These are phyloP conservation scores for Melozone crissalis DNA, from an alignment of 2,113 vertebrate species.

Conservation along the genomic window DNA sequence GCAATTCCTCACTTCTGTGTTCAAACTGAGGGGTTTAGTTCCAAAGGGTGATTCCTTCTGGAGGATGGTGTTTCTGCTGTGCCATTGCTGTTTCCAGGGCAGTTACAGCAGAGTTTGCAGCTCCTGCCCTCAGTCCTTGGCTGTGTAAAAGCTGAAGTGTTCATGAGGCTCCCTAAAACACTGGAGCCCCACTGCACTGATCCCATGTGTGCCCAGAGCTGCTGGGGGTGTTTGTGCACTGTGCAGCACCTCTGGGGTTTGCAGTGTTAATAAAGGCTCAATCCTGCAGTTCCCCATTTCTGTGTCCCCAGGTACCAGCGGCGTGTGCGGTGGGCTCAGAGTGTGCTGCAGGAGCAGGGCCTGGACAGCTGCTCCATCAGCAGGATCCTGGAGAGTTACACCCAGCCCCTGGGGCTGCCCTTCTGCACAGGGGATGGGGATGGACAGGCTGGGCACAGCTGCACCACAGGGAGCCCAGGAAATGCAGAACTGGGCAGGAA, in stretches of 20 bases:
- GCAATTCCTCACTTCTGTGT: no score
- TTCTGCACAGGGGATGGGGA: not conserved
- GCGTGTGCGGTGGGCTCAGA: constrained; percentile 77
- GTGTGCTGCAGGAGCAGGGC: constrained; percentile 76
- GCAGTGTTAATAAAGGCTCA: not conserved
- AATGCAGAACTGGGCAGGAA: not conserved
- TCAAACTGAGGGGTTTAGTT: no score
- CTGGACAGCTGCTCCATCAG: constrained; percentile 67
- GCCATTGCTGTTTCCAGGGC: not conserved
- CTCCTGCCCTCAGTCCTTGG: not conserved
- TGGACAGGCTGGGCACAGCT: not conserved
- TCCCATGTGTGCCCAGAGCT: not conserved
- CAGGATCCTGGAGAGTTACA: constrained; percentile 72
- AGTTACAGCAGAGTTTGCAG: not conserved
- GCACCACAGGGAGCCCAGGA: not conserved
- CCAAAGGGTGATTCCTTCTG: not conserved
- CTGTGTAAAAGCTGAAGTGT: not conserved
- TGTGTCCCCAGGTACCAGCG: constrained; percentile 78
- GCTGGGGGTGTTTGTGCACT: not conserved
- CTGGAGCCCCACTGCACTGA: not conserved
- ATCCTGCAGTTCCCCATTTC: no score
- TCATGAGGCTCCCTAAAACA: not conserved
- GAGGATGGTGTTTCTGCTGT: not conserved
- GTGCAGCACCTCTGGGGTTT: not conserved
- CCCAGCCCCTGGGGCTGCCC: constrained; percentile 40